Evolutionary conservation across 2,888 invertebrate species (phyloP).

Genomic region (Bellardia pandia): DNA sequence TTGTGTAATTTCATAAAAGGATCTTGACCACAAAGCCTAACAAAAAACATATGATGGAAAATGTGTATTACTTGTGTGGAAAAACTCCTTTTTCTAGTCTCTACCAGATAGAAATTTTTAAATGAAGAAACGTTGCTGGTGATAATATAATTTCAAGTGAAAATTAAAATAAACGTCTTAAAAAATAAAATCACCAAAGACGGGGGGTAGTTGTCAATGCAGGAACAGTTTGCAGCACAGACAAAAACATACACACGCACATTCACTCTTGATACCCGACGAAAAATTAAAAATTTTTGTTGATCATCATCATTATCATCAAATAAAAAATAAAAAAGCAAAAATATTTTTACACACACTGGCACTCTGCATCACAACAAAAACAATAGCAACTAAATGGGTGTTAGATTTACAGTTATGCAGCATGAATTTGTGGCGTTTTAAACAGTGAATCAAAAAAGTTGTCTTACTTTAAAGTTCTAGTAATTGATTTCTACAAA

Average conservation of each 20-base stretch:
- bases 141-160: constrained; percentile 41
- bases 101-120: constrained; percentile 3
- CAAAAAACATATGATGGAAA: constrained; percentile 27
- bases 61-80: constrained; percentile 31
- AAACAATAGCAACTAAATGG: constrained; percentile 48
- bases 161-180: background rate
- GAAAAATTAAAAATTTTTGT: constrained; percentile 8
- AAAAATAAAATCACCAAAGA: constrained; percentile 40
- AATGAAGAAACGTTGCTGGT: constrained; percentile 53
- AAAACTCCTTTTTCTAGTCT: constrained; percentile 44
- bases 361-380: constrained; percentile 32
- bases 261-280: background rate
- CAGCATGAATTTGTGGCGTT: constrained; percentile 55
- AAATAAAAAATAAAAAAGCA: constrained; percentile 34
- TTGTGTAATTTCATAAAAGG: constrained; percentile 31
- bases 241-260: constrained; percentile 11
- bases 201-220: constrained; percentile 27
- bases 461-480: background rate
- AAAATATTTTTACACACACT: constrained; percentile 24
- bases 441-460: constrained; percentile 5
- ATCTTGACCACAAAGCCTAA: constrained; percentile 13
- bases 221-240: constrained; percentile 3
- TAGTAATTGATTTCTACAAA: too few species aligned
- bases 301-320: constrained; percentile 33
- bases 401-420: constrained; percentile 65